Evolutionary conservation across 2,888 invertebrate species (phyloP).

Genomic region (Laspeyria flexula): DNA sequence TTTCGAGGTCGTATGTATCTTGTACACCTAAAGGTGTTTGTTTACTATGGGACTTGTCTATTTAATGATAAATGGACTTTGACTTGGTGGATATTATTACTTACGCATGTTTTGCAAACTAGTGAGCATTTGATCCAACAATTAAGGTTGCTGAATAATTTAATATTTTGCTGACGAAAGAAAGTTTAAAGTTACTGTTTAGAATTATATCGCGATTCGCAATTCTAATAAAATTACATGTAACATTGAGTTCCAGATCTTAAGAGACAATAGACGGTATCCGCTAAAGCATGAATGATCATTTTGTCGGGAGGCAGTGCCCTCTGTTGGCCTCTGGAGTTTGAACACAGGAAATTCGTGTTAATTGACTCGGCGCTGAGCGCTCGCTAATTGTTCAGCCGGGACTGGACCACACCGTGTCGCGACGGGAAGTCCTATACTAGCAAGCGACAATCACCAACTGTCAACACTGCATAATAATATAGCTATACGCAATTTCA

Average conservation of each 20-base stretch:
- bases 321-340: constrained; percentile 62
- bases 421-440: constrained; percentile 66
- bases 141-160: constrained; percentile 1
- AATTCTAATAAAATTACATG: background rate
- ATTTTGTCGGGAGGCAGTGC: constrained; percentile 61
- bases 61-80: constrained; percentile 3
- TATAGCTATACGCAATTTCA: background rate
- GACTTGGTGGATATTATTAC: constrained; percentile 9
- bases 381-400: constrained; percentile 77
- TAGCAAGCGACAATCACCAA: constrained; percentile 51
- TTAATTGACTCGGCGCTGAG: constrained; percentile 70
- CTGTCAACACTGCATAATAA: constrained; percentile 38
- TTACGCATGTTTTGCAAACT: background rate
- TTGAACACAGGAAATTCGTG: constrained; percentile 81
- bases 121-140: constrained; percentile 3
- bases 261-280: constrained; percentile 43
- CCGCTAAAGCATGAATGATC: constrained; percentile 49
- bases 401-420: constrained; percentile 67
- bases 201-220: background rate
- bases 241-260: constrained; percentile 8
- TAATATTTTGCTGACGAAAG: background rate
- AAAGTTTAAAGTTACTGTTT: background rate
- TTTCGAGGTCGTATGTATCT: constrained; percentile 15
- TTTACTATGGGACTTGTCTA: constrained; percentile 13
- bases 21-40: constrained; percentile 2